These are phyloP conservation scores for Eristalis pertinax DNA, from an alignment of 2,888 invertebrate species.

Conservation along the genomic window DNA sequence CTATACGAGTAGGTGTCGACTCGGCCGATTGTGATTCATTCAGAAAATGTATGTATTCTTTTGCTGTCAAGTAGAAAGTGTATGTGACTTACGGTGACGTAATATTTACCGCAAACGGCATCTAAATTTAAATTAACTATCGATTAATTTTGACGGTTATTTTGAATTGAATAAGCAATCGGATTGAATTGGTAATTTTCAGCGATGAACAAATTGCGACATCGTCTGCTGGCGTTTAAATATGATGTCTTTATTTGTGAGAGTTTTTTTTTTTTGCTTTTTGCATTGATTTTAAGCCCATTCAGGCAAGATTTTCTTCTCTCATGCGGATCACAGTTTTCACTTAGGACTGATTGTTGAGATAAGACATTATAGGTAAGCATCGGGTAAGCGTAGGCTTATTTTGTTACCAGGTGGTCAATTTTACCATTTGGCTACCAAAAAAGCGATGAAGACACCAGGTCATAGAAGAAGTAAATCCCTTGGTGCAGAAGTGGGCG, in stretches of 20 bases:
- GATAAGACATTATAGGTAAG: no score
- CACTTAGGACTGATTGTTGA: no score
- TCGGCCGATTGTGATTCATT: slow-evolving; percentile 11
- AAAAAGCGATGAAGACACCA: no score
- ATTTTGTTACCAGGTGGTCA: no score
- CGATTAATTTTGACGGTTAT: not conserved
- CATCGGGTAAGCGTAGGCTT: no score
- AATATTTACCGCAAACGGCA: slow-evolving; percentile 1
- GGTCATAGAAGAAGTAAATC: no score
- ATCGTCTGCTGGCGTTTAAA: not conserved
- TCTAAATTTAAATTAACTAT: not conserved
- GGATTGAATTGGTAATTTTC: not conserved
- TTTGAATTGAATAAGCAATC: not conserved
- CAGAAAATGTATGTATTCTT: slow-evolving; percentile 8
- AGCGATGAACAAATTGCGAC: not conserved
- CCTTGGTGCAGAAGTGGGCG: no score
- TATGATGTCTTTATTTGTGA: not conserved
- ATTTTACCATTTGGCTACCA: no score
- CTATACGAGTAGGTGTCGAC: not conserved
- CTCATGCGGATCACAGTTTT: no score
- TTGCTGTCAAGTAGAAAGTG: not conserved
- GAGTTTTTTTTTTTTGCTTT: not conserved
- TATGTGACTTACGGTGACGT: slow-evolving; percentile 4
- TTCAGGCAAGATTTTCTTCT: no score
- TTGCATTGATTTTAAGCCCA: no score